Percentiles rank a stretch among this genome's conserved stretches.
Evolutionary conservation across 2,888 invertebrate genomes (phyloP).

Genomic region (Eledona agricola): DNA sequence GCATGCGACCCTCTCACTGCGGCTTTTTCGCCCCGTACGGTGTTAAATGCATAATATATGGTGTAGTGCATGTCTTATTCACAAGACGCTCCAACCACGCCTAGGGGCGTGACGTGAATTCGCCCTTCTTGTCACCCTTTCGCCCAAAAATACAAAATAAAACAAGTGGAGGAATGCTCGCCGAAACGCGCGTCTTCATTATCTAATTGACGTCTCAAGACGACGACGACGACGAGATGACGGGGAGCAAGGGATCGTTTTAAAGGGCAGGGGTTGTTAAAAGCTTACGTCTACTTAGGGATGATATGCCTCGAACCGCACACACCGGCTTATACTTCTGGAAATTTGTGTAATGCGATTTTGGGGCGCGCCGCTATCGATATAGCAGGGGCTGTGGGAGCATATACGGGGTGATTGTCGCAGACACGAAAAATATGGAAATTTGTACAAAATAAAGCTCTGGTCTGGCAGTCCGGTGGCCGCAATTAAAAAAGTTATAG

Average conservation of each 20-base stretch:
- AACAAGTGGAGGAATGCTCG: background rate
- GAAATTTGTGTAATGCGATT: constrained; percentile 50
- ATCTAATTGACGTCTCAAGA: constrained; percentile 19
- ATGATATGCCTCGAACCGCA: constrained; percentile 41
- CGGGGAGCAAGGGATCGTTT: constrained; percentile 35
- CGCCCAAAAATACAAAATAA: background rate
- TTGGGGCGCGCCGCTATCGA: constrained; percentile 28
- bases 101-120: constrained; percentile 56
- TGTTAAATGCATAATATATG: constrained; percentile 59
- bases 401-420: too few relatives aligned
- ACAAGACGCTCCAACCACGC: constrained; percentile 54
- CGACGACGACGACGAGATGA: constrained; percentile 9
- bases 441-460: too few relatives aligned
- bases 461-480: too few relatives aligned
- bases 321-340: constrained; percentile 43
- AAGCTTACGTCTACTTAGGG: constrained; percentile 38
- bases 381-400: constrained; percentile 6
- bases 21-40: constrained; percentile 33
- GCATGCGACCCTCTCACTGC: too few relatives aligned
- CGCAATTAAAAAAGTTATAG: too few relatives aligned
- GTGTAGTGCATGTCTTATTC: constrained; percentile 58
- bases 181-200: constrained; percentile 5
- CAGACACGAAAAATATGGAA: too few relatives aligned
- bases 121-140: constrained; percentile 38
- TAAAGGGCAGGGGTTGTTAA: constrained; percentile 44